Conservation (phyloP, 2,888 invertebrate genomes). For the Xanthorhoe spadicearia region DNA sequence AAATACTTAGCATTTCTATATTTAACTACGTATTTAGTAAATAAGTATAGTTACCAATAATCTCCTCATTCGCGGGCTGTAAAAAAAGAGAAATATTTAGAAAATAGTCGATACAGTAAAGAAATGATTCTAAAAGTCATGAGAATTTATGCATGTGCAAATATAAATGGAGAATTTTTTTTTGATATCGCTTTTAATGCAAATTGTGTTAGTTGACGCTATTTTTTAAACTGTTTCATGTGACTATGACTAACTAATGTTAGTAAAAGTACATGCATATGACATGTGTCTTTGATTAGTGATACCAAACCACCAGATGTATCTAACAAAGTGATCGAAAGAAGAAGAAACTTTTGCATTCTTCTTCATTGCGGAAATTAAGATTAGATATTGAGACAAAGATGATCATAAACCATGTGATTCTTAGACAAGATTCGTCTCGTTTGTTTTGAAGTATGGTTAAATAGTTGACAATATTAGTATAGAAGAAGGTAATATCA, state of each 20-base stretch:
- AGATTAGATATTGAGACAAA: too few relatives aligned
- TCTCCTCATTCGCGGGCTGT: slow-evolving; percentile 29
- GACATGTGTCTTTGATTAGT: not conserved
- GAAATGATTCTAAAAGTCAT: not conserved
- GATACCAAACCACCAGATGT: not conserved
- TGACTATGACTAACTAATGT: not conserved
- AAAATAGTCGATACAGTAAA: not conserved
- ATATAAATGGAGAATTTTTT: not conserved
- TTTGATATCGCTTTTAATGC: not conserved
- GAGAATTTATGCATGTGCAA: not conserved
- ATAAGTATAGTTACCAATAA: slow-evolving; percentile 23
- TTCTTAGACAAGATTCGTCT: too few relatives aligned
- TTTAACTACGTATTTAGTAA: not conserved
- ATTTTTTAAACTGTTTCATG: not conserved
- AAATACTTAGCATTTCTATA: too few relatives aligned
- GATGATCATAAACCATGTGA: too few relatives aligned
- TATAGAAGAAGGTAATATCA: too few relatives aligned
- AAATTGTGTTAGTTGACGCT: not conserved
- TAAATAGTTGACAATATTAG: too few relatives aligned
- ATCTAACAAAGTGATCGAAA: too few relatives aligned
- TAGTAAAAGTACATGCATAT: not conserved
- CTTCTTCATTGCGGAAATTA: too few relatives aligned
- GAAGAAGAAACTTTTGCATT: too few relatives aligned
- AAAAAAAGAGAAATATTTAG: slow-evolving; percentile 17
- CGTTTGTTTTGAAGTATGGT: too few relatives aligned